These are phyloP conservation scores for Clarias batrachus DNA, from an alignment of 2,113 vertebrate species.

Conservation along the genomic window DNA sequence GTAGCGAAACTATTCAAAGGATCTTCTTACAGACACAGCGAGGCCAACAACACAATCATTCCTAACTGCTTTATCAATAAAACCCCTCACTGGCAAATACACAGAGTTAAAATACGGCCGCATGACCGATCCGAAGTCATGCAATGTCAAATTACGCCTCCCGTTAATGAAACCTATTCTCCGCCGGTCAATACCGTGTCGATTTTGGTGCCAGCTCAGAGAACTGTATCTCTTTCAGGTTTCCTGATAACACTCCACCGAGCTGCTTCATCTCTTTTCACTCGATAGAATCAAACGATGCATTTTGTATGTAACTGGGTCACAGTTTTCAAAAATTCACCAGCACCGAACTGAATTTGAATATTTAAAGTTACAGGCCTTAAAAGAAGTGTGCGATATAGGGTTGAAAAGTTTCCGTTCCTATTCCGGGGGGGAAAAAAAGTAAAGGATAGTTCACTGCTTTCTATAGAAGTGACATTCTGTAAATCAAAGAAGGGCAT, in stretches of 20 bases:
- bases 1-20: background rate
- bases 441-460: background rate
- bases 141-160: constrained; percentile 30
- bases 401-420: background rate
- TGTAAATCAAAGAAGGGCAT: constrained; percentile 18
- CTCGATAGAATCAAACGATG: constrained; percentile 14
- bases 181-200: constrained; percentile 20
- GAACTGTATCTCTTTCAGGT: constrained; percentile 26
- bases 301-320: constrained; percentile 42
- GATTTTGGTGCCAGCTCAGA: constrained; percentile 23
- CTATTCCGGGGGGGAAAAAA: background rate
- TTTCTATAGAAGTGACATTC: background rate
- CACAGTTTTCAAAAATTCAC: constrained; percentile 29
- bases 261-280: constrained; percentile 32
- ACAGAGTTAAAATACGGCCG: constrained; percentile 22
- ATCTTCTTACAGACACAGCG: constrained; percentile 16
- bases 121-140: constrained; percentile 2
- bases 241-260: constrained; percentile 6
- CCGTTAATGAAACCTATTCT: constrained; percentile 35
- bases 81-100: constrained; percentile 15
- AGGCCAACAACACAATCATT: constrained; percentile 31
- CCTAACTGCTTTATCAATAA: constrained; percentile 31
- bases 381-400: background rate
- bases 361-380: constrained; percentile 23
- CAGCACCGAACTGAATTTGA: constrained; percentile 8